Base-by-base conservation (phyloP, 2,113 vertebrate species). In the Emberiza fucata region DNA sequence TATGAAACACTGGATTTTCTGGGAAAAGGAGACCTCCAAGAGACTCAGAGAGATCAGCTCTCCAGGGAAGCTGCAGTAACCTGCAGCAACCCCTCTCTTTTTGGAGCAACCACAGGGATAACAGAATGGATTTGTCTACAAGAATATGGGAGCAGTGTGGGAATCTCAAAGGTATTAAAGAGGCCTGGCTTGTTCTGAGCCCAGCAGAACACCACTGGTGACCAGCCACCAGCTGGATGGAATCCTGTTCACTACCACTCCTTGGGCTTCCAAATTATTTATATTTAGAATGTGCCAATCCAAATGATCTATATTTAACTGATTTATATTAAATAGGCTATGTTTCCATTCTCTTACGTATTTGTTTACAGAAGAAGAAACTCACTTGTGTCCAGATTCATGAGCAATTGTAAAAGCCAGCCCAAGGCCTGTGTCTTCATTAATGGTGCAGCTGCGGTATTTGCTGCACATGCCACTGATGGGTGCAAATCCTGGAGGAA, bases 391-490 rank as follows among this genome's bases (percentile, higher is more conserved):
- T 92, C 99, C 99, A 54, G 99, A 99, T 88, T 99, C 99, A 12
- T 99, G 99, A 64, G 99, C 99, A 48, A 99, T 99, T 90, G 99
- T 99, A 96, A 99, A 99, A 35, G 99, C 99, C 77, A 99, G 96
- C 53, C 99, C 99, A 31, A 99, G 98, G 31, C 99, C 99, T 1
- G 99, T 99, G 57, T 99, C 99, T 95, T 99, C 99, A 37, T 99
- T 99, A 97, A 99, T 99, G 94, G 99, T 99, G 65, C 99, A 99
- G 21, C 99, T 99, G 42, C 99, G 98, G 97, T 99, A 99, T 93
- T 99, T 99, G 93, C 99, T 99, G 97, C 99, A 99, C 99, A 99
- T 99, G 25, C 99, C 99, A 89, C 99, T 99, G 96, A 99, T 99
- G 12, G 99, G 99, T 33, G 99, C 99, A 91, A 99, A 99, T 76